Evolutionary conservation across 2,797 vertebrate species (phyloP).

Genomic region (Propithecus perrieri): DNA sequence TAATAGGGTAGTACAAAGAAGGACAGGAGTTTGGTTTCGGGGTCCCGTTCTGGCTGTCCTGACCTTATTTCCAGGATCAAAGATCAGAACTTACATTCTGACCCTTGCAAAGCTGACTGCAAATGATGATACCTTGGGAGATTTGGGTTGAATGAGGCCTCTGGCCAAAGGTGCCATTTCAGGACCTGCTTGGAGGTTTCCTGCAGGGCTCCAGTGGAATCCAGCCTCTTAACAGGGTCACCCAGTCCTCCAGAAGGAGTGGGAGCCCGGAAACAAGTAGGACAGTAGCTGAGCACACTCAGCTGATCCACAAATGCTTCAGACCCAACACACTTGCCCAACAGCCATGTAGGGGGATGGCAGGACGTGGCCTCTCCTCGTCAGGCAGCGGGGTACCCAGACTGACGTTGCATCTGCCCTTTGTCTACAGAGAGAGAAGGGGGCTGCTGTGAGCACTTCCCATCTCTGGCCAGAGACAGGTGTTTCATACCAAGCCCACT

Average conservation of each 20-base stretch:
- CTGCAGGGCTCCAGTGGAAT: rapidly evolving
- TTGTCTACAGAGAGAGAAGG: rapidly evolving
- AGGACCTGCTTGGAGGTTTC: neutral
- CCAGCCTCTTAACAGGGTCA: neutral
- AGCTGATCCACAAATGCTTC: neutral
- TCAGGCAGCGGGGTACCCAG: neutral
- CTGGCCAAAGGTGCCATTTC: neutral
- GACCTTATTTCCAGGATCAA: neutral
- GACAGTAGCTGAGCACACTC: neutral
- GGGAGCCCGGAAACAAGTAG: neutral
- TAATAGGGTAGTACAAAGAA: neutral
- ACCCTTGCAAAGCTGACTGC: neutral
- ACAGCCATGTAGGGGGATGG: rapidly evolving
- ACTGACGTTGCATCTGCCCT: rapidly evolving
- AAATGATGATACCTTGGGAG: neutral
- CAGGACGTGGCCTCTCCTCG: rapidly evolving
- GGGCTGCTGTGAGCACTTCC: neutral
- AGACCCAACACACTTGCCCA: rapidly evolving
- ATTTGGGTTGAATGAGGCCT: neutral
- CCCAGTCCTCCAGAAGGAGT: neutral
- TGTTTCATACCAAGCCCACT: rapidly evolving
- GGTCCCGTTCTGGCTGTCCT: neutral
- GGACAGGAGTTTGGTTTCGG: neutral
- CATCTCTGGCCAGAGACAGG: neutral
- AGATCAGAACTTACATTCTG: neutral